phyloP scores from a whole-genome alignment of 2,797 vertebrate species.

The Prionace glauca region DNA sequence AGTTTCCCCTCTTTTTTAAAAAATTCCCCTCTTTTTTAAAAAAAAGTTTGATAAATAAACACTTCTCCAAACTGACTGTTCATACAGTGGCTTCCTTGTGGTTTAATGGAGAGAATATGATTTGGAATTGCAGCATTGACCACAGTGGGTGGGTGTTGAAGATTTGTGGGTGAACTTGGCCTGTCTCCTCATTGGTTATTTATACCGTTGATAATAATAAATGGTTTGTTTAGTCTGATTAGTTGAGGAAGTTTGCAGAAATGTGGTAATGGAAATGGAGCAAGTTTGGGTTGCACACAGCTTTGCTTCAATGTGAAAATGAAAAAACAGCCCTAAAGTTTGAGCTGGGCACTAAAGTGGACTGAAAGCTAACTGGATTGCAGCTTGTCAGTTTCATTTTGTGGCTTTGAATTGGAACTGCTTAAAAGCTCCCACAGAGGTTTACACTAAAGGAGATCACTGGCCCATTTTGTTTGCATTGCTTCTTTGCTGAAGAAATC shows the following conservation, averaged over 20 bases:
- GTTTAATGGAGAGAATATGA: slow-evolving; percentile 27
- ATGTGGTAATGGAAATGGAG: background rate
- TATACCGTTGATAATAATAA: slow-evolving; percentile 13
- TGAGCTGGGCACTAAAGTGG: background rate
- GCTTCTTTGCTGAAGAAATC: background rate
- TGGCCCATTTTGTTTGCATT: background rate
- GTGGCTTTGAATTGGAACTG: background rate
- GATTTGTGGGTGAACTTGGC: slow-evolving; percentile 16
- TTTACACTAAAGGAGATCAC: background rate
- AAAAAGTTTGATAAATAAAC: slow-evolving; percentile 11
- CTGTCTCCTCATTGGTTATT: background rate
- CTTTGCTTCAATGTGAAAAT: background rate
- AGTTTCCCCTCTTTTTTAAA: background rate
- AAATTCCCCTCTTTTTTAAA: slow-evolving; percentile 6
- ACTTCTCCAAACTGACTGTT: background rate
- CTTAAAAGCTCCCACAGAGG: background rate
- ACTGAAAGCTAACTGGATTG: background rate
- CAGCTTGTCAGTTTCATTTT: background rate
- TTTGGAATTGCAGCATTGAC: slow-evolving; percentile 17
- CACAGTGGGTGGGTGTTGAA: slow-evolving; percentile 14
- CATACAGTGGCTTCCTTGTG: background rate
- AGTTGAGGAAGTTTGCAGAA: slow-evolving; percentile 28
- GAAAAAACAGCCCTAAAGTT: background rate
- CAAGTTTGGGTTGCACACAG: background rate
- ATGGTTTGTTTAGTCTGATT: slow-evolving; percentile 29